A percentile compares a stretch with the other conserved stretches of the same genome.
phyloP scores from a whole-genome alignment of 2,888 invertebrate species.

The Sarcophaga caerulescens region DNA sequence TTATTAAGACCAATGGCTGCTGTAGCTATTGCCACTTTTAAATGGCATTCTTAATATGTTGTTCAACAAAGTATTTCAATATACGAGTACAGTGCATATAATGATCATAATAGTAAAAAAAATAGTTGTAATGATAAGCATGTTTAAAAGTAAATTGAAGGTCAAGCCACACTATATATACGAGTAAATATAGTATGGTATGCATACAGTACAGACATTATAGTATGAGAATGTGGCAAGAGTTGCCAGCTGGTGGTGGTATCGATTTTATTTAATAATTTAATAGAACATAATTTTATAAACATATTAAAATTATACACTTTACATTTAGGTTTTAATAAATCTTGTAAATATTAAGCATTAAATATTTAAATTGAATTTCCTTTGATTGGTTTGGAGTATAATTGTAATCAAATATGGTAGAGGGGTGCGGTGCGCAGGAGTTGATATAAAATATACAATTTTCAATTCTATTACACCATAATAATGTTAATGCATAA shows the following conservation, averaged over 20 bases:
- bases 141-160: conserved; percentile 51
- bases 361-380: too few relatives aligned
- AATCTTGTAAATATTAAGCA: too few relatives aligned
- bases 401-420: too few relatives aligned
- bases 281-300: neutral
- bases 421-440: too few relatives aligned
- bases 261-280: neutral
- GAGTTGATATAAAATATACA: too few relatives aligned
- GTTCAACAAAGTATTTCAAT: neutral
- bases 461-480: neutral
- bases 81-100: conserved; percentile 18
- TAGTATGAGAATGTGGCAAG: neutral
- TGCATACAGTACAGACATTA: neutral
- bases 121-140: neutral
- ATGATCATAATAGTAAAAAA: neutral
- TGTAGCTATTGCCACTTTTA: neutral
- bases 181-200: neutral
- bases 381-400: too few relatives aligned
- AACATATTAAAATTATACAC: too few relatives aligned
- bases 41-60: neutral
- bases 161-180: conserved; percentile 50
- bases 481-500: neutral
- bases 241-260: neutral
- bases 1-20: neutral
- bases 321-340: too few relatives aligned